Conservation (phyloP, 2,797 vertebrate genomes). For the Ceryle rudis region DNA sequence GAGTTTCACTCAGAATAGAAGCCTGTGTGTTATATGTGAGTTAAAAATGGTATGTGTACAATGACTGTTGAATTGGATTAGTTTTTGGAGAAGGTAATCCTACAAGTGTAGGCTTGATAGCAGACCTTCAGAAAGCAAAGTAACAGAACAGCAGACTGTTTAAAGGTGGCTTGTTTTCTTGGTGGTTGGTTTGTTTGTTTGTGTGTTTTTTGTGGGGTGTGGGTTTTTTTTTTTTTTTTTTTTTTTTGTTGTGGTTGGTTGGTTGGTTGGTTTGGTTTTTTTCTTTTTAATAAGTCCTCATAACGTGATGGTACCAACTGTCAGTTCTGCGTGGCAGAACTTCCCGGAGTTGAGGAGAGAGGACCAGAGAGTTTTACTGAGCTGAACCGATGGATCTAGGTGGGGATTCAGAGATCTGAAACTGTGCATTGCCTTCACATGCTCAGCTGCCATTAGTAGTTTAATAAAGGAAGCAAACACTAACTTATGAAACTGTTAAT, state of each 20-base stretch:
- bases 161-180: neutral
- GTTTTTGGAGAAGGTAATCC: neutral
- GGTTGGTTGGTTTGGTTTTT: too few species aligned
- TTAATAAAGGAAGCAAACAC: neutral
- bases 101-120: neutral
- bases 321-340: neutral
- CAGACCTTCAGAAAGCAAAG: neutral
- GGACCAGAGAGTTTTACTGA: neutral
- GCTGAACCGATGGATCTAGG: neutral
- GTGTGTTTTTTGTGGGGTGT: neutral
- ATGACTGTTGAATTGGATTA: rapidly evolving
- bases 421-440: neutral
- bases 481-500: neutral
- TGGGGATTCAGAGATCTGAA: neutral
- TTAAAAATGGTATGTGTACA: neutral
- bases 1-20: neutral
- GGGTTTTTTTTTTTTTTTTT: neutral
- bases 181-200: neutral
- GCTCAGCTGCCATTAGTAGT: neutral
- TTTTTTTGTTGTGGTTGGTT: too few species aligned
- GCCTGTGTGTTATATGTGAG: rapidly evolving
- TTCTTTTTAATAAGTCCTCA: neutral
- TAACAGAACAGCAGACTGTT: neutral
- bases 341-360: neutral
- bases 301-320: neutral